phyloP scores from a whole-genome alignment of 2,888 invertebrate species.

The Tinea pellionella region DNA sequence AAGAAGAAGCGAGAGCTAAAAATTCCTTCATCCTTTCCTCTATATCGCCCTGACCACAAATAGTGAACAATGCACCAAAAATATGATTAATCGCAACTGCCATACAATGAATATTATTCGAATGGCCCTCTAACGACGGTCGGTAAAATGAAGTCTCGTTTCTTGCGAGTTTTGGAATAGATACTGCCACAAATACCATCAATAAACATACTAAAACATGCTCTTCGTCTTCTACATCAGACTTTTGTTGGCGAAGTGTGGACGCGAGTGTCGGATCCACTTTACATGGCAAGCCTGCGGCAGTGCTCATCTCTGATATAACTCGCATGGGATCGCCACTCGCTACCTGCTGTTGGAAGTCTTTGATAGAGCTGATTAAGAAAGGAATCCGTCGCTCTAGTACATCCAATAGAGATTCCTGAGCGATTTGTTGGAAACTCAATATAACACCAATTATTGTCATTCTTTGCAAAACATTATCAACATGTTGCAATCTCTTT shows the following conservation, averaged over 20 bases:
- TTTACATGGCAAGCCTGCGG: slow-evolving; percentile 92
- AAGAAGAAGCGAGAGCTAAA: slow-evolving; percentile 92
- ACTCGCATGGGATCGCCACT: slow-evolving; percentile 90
- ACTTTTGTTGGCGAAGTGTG: slow-evolving; percentile 83
- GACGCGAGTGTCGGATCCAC: slow-evolving; percentile 95
- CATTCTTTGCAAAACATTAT: slow-evolving; percentile 96
- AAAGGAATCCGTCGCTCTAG: slow-evolving; percentile 96
- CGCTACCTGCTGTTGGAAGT: slow-evolving; percentile 93
- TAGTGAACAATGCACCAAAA: slow-evolving; percentile 95
- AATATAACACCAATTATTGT: slow-evolving; percentile 98
- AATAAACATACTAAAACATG: slow-evolving; percentile 93
- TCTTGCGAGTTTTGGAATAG: slow-evolving; percentile 93
- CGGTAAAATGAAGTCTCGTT: slow-evolving; percentile 91
- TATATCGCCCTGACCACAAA: slow-evolving; percentile 95
- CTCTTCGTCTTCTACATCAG: slow-evolving; percentile 90
- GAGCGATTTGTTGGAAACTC: slow-evolving; percentile 93
- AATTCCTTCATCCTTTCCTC: slow-evolving; percentile 98
- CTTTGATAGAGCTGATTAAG: slow-evolving; percentile 91
- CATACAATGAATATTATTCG: slow-evolving; percentile 99
- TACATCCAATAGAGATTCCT: slow-evolving; percentile 93
- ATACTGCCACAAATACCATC: slow-evolving; percentile 99
- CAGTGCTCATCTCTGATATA: slow-evolving; percentile 97
- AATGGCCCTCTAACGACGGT: slow-evolving; percentile 90
- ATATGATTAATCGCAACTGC: slow-evolving; percentile 96
- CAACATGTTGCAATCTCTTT: slow-evolving; percentile 88